Base-by-base conservation (phyloP, 2,888 invertebrate species). In the Drosophila seclusa region DNA sequence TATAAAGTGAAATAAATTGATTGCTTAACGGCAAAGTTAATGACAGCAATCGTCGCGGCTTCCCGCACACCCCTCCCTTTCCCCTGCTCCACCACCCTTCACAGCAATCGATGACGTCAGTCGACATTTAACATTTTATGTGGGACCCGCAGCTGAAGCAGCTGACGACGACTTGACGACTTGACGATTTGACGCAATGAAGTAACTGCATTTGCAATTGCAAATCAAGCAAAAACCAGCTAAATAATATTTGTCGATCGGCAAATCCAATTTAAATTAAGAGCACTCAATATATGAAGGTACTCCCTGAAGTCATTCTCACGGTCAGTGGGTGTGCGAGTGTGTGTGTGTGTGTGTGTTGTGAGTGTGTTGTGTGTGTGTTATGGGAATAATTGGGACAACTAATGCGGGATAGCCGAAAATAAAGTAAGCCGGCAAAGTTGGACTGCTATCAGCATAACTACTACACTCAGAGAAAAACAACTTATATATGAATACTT, bases 1-100 rank as follows among this genome's bases (percentile, higher is more conserved):
- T 87, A 80, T 78, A 83, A 90, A 87, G 76, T 89, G 80, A 90
- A 90, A 83, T 88, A 86, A 87, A 87, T 87, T 87, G 90, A 87
- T 87, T 87, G 71, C 90, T 71, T 77, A 81, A 81, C 83, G 81
- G 80, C 80, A 73, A 80, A 86, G 79, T 89, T 87, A 87, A 83
- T 83, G 83, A 85, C 84, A 84, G 83, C 72, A 42, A 62, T 42
- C 68, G 67, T 58, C 68, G 70, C 61, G 68, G 66, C 76, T 70
- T 74, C 66, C 80, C 57, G 45, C 24, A 16, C 45, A 45, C 53
- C 24, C 61, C 24, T 21, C 32, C 13, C 29, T n/a, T 2, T 34
- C 18, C 18, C 18, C 4, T 24, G 16, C 16, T 53, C n/a, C n/a
- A 0, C 1, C 11, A 1, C 34, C 34, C 21, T 2, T 5, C 0